Base-by-base conservation (phyloP, 2,888 invertebrate genomes). In the Heteromurus nitidus region DNA sequence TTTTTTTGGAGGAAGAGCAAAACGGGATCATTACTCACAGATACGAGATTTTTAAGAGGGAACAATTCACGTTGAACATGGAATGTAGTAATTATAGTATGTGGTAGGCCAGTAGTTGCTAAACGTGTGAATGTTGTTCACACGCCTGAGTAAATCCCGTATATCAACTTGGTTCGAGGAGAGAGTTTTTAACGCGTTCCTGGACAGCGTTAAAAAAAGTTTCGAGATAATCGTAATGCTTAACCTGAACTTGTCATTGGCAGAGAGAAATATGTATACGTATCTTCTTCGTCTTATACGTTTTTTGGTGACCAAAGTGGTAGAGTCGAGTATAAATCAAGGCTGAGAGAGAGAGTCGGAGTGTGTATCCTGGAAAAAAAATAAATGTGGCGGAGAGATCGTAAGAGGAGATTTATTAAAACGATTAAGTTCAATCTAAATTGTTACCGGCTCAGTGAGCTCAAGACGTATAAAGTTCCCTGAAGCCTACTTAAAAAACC, bases 41-140 rank as follows among this genome's bases (percentile, higher is more conserved):
- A 22, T 65, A 9, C 28, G 24, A 30, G 47, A 28, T 18, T 20
- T 24, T 55, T 53, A 69, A 69, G 18, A 74, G 55, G 53, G 69
- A 50, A 73, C 74, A 80, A 80, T 74, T 80, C 62, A 3, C 28
- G 62, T 30, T 3, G 58, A 80, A 79, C 70, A 81, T 44, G 75
- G 75, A 81, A 81, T 75, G 81, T 70, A 75, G 81, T 75, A 81
- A 81, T 81, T 81, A 81, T 67, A 70, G 81, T 81, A 75, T 81
- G 81, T 75, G 81, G 81, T 81, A 81, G 81, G 81, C 74, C 81
- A 81, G 64, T 70, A 18, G 18, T 24, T 55, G 50, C n/a, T 47
- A 80, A 74, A 74, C 72, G 80, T 74, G 80, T 80, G 74, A 80
- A 74, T 68, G 50, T 44, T 13, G 7, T 24, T 69, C 73, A 62